Conservation (phyloP, 2,797 vertebrate species). For the Nannoperca australis region DNA sequence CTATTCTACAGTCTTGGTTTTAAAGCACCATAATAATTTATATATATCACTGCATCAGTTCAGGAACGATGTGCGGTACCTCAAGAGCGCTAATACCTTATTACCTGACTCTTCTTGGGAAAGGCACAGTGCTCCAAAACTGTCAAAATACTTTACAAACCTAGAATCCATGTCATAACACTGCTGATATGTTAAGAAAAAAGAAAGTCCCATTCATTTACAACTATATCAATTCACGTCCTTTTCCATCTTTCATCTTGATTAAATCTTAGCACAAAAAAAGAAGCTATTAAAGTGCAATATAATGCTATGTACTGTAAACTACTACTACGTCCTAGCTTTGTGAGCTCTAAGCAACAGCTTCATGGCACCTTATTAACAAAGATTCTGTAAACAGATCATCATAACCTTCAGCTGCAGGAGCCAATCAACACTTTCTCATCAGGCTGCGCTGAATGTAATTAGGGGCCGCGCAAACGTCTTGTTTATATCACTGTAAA, state of each 20-base stretch:
- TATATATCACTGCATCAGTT: conserved; percentile 25
- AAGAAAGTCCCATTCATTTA: neutral
- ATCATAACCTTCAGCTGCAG: conserved; percentile 68
- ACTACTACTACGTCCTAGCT: conserved; percentile 12
- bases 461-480: conserved; percentile 67
- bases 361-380: conserved; percentile 41
- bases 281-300: conserved; percentile 19
- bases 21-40: conserved; percentile 41
- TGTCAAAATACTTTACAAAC: conserved; percentile 17
- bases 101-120: conserved; percentile 36
- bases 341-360: conserved; percentile 34
- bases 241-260: neutral
- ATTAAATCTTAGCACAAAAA: neutral
- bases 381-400: conserved; percentile 65
- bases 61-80: neutral
- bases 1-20: conserved; percentile 31
- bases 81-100: conserved; percentile 16
- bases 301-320: conserved; percentile 17
- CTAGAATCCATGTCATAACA: conserved; percentile 15
- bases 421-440: conserved; percentile 73
- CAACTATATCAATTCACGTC: conserved; percentile 17
- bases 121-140: conserved; percentile 45
- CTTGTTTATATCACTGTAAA: conserved; percentile 73
- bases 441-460: conserved; percentile 60
- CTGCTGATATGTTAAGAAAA: conserved; percentile 2